These are phyloP conservation scores for Falco concolor DNA, from an alignment of 2,797 vertebrate genomes.

Conservation along the genomic window DNA sequence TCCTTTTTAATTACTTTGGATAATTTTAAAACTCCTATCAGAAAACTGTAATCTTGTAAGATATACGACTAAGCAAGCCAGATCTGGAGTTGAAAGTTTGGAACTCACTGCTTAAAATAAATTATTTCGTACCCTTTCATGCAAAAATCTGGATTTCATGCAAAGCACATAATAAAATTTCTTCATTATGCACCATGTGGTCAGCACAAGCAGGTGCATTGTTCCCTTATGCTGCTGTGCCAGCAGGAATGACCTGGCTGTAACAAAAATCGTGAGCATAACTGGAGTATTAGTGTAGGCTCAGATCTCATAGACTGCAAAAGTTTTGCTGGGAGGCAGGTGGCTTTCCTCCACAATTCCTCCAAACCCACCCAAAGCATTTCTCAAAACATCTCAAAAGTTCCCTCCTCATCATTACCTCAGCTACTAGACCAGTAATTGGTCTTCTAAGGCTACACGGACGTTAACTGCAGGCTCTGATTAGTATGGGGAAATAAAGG, in stretches of 20 bases:
- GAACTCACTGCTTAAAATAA: not conserved
- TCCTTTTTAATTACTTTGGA: not conserved
- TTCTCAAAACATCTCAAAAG: not conserved
- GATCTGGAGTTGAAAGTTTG: not conserved
- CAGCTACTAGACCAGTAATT: not conserved
- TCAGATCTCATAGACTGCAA: not conserved
- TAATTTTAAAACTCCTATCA: not conserved
- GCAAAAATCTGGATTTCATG: not conserved
- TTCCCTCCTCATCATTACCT: not conserved
- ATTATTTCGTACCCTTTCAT: not conserved
- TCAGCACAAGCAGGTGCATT: not conserved
- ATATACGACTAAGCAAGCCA: not conserved
- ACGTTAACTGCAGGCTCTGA: not conserved
- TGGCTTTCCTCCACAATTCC: not conserved
- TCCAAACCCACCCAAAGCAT: not conserved
- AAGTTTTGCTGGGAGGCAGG: not conserved
- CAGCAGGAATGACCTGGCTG: not conserved
- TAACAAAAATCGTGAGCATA: not conserved
- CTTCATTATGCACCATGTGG: not conserved
- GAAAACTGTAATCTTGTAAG: not conserved
- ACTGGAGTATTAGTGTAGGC: not conserved
- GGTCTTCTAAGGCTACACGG: not conserved
- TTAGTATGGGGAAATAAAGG: not conserved
- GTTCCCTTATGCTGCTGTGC: not conserved
- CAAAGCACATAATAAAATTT: not conserved